Percentiles rank a stretch among this genome's conserved stretches.
Conservation (phyloP, 2,113 vertebrate species). For the Mobula birostris region DNA sequence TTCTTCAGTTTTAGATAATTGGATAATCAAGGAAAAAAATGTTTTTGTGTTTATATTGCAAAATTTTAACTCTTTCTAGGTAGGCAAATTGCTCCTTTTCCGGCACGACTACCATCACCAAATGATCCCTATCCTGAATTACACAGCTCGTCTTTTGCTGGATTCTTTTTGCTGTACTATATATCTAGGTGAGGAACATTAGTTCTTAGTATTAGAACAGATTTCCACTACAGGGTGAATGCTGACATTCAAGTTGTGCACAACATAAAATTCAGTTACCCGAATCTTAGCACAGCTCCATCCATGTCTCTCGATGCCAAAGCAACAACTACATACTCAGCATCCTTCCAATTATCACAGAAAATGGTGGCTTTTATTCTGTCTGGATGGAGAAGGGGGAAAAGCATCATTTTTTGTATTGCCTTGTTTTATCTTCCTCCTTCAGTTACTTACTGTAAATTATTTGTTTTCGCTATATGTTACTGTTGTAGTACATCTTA, state of each 20-base stretch:
- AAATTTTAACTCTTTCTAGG: not conserved
- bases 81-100: not conserved
- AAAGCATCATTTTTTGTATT: not conserved
- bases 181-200: not conserved
- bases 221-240: not conserved
- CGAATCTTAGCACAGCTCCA: not conserved
- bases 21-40: not conserved
- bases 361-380: not conserved
- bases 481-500: not conserved
- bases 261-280: not conserved
- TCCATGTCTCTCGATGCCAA: not conserved
- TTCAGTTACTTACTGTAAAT: not conserved
- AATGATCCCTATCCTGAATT: not conserved
- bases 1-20: not conserved
- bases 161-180: not conserved
- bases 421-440: not conserved
- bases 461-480: not conserved
- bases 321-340: not conserved
- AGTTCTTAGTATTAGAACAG: not conserved
- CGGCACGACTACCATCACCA: not conserved
- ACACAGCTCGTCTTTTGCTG: not conserved
- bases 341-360: not conserved
- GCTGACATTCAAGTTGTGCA: not conserved
- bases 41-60: not conserved
- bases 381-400: not conserved